Base-by-base conservation (phyloP, 92 coral and sea anemone genomes). In the Virgularia gustaviana region DNA sequence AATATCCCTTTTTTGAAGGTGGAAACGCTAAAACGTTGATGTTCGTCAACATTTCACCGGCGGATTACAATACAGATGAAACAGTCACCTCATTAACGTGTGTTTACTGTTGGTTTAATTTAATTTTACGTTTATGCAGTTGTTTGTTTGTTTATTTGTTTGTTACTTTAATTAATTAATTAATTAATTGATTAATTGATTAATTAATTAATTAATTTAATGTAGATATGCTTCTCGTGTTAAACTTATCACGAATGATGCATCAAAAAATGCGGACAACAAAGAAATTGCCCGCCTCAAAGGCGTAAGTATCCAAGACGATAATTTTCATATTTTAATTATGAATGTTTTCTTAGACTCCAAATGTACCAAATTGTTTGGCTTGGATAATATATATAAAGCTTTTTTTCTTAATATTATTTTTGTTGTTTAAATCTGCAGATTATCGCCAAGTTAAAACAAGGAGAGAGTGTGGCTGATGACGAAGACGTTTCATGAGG, bases 1-100 rank as follows among this genome's bases (percentile, higher is more conserved):
- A 22, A 22, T 12, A 22, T 56, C 18, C 56, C 12, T 29, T 1
- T 20, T 58, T 33, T 27, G 9, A 77, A 91, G 97, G 99, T 63
- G 99, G 99, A 76, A 94, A 94, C 67, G 99, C 99, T 35, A 94
- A 94, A 71, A 94, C 99, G 0, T 96, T 94, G 57, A 94, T 94
- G 99, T 94, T 94, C 75, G 99, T 94, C 24, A 94, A 94, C 81
- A 89, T 94, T 38, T 94, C 99, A 0, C 99, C 99, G 0, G 99
- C 99, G n/a, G 99, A 94, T 68, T 94, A 94, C 76, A 94, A 94
- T 73, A 82, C 91, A 11, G 99, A 94, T 71, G 99, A 94, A 56
- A 94, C 99, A 4, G 88, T 94, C 18, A 94, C 99, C 1, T 94
- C 99, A 19, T 82, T 94, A 13, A 94, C 99, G 99, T 94, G 76